phyloP scores from a whole-genome alignment of 2,888 invertebrate genomes.

The Prosopocoilus inquinatus region DNA sequence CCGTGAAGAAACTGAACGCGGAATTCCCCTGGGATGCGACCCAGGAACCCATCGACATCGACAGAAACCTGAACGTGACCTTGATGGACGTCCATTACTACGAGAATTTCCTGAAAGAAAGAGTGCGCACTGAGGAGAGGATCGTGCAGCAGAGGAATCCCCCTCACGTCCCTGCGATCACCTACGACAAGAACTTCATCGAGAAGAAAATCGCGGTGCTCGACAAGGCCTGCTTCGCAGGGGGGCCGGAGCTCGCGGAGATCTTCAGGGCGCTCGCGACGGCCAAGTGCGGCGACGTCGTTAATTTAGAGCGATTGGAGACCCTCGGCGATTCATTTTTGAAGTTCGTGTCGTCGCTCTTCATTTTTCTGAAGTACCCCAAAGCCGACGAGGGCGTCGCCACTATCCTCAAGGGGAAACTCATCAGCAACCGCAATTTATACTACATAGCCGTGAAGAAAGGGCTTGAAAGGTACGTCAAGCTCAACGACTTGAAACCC shows the following conservation, averaged over 20 bases:
- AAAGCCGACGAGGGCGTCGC: slow-evolving; percentile 74
- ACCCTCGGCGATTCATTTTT: slow-evolving; percentile 88
- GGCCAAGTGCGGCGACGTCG: slow-evolving; percentile 69
- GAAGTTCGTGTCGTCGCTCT: slow-evolving; percentile 74
- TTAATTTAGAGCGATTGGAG: slow-evolving; percentile 80
- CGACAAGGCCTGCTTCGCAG: slow-evolving; percentile 8
- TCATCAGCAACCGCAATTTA: slow-evolving; percentile 84
- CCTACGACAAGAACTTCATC: slow-evolving; percentile 36
- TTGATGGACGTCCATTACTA: slow-evolving; percentile 71
- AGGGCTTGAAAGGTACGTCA: slow-evolving; percentile 61
- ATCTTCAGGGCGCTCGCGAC: slow-evolving; percentile 66
- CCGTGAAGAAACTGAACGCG: slow-evolving; percentile 50
- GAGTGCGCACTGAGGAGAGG: slow-evolving; percentile 20
- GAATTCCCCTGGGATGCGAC: slow-evolving; percentile 53
- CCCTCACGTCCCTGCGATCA: slow-evolving; percentile 36
- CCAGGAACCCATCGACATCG: slow-evolving; percentile 69
- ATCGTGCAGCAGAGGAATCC: not conserved
- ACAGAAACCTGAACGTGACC: slow-evolving; percentile 59
- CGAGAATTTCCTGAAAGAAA: slow-evolving; percentile 57
- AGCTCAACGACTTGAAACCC: slow-evolving; percentile 64
- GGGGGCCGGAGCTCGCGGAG: slow-evolving; percentile 54
- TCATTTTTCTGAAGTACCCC: slow-evolving; percentile 68
- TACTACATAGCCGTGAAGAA: slow-evolving; percentile 65
- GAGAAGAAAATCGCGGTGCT: slow-evolving; percentile 26
- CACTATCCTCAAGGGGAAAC: slow-evolving; percentile 66